phyloP scores from a whole-genome alignment of 2,113 vertebrate species.

The Promerops cafer region DNA sequence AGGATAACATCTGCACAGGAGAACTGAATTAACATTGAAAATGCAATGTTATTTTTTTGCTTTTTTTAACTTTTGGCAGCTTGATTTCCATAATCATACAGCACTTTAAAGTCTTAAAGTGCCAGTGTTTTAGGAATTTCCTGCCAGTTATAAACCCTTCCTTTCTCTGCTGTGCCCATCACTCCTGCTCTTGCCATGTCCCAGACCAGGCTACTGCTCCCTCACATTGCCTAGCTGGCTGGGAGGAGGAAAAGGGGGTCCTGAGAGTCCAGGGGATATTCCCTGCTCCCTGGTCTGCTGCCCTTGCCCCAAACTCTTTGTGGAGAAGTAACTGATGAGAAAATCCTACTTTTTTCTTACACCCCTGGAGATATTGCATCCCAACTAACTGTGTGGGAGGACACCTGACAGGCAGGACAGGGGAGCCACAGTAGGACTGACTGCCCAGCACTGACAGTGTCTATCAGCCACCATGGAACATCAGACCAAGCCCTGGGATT shows the following conservation, averaged over 20 bases:
- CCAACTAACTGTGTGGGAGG: background rate
- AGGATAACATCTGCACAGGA: conserved; percentile 24
- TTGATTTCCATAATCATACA: background rate
- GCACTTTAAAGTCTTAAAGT: background rate
- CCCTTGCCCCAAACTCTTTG: background rate
- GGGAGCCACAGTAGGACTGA: background rate
- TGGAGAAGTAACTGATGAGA: background rate
- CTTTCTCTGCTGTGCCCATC: background rate
- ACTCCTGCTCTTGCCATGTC: background rate
- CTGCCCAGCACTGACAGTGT: accelerated
- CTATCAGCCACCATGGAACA: background rate
- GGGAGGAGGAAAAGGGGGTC: background rate
- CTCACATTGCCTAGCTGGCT: background rate
- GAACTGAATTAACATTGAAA: conserved; percentile 6
- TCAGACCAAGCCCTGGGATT: background rate
- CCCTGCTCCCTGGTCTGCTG: background rate
- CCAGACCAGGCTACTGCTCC: background rate
- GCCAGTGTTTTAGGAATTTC: background rate
- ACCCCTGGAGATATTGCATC: background rate
- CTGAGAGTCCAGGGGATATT: background rate
- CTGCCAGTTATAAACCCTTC: background rate
- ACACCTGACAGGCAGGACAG: background rate
- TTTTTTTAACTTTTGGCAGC: background rate
- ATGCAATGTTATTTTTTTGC: background rate
- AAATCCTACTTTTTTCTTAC: background rate